Conservation (phyloP, 2,797 vertebrate species). For the Fratercula arctica region DNA sequence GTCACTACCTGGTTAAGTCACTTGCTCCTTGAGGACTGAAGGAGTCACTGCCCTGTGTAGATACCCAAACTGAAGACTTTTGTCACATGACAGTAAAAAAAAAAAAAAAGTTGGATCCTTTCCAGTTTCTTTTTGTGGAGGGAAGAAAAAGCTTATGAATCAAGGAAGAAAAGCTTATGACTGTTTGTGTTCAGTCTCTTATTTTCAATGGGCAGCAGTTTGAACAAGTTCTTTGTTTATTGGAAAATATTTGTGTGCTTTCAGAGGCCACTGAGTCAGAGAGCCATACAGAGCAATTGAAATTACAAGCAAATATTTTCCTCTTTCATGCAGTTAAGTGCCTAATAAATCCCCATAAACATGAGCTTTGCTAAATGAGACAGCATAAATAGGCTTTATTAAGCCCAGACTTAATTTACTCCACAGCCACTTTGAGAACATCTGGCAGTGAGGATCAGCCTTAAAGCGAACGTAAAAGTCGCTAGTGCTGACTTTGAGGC, state of each 20-base stretch:
- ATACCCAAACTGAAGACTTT: background rate
- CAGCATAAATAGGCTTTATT: constrained; percentile 29
- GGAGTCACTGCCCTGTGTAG: background rate
- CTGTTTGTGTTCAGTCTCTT: background rate
- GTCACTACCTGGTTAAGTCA: background rate
- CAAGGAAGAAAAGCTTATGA: background rate
- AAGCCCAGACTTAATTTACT: constrained; percentile 1
- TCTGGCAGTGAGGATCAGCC: background rate
- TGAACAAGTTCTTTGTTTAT: constrained; percentile 52
- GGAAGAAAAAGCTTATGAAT: background rate
- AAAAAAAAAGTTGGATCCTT: background rate
- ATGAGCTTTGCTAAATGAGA: constrained; percentile 32
- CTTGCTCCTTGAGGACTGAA: background rate
- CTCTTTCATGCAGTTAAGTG: constrained; percentile 38
- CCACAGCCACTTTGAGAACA: background rate
- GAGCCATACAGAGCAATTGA: background rate
- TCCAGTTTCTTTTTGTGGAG: background rate
- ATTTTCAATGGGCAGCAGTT: background rate
- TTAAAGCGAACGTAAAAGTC: background rate
- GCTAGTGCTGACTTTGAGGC: background rate
- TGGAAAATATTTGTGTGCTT: constrained; percentile 56
- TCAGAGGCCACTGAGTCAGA: constrained; percentile 43
- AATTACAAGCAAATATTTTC: constrained; percentile 59
- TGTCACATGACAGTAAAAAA: background rate
- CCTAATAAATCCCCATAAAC: constrained; percentile 50